These are phyloP conservation scores for Tachuris rubrigastra DNA, from an alignment of 2,113 vertebrate species.

Conservation along the genomic window DNA sequence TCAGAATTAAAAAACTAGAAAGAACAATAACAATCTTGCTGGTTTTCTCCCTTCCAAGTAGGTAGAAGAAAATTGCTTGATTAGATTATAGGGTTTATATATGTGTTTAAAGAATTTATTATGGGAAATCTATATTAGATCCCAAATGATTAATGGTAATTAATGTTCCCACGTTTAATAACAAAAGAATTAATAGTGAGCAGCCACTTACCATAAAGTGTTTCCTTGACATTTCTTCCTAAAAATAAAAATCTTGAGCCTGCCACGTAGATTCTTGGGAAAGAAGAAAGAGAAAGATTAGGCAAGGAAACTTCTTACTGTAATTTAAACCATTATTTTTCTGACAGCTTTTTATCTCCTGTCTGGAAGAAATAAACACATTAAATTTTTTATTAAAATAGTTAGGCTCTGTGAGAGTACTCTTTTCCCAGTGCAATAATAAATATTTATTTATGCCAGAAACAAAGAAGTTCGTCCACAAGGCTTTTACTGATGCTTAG, in stretches of 20 bases:
- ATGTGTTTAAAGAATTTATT: constrained; percentile 43
- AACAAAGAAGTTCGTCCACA: constrained; percentile 37
- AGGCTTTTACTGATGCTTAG: constrained; percentile 45
- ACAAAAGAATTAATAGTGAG: constrained; percentile 61
- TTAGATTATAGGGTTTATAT: constrained; percentile 53
- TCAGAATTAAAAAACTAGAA: neutral
- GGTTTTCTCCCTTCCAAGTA: constrained; percentile 18
- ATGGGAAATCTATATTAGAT: constrained; percentile 24
- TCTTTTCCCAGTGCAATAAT: constrained; percentile 41
- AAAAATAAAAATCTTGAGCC: constrained; percentile 22
- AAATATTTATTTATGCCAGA: constrained; percentile 69
- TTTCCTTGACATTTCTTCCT: constrained; percentile 34
- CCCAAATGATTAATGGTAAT: constrained; percentile 57
- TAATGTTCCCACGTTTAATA: constrained; percentile 56
- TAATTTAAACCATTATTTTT: constrained; percentile 66
- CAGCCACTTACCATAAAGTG: constrained; percentile 25
- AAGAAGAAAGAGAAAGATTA: constrained; percentile 1
- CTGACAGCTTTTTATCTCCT: constrained; percentile 68
- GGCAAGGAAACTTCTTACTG: constrained; percentile 23
- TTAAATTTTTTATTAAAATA: constrained; percentile 70
- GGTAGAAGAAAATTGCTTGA: constrained; percentile 53
- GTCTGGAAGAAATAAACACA: constrained; percentile 65
- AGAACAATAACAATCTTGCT: neutral
- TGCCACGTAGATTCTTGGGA: constrained; percentile 17
- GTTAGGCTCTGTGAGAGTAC: constrained; percentile 41